Evolutionary conservation across 2,888 invertebrate species (phyloP).

Genomic region (Odiellus spinosus): DNA sequence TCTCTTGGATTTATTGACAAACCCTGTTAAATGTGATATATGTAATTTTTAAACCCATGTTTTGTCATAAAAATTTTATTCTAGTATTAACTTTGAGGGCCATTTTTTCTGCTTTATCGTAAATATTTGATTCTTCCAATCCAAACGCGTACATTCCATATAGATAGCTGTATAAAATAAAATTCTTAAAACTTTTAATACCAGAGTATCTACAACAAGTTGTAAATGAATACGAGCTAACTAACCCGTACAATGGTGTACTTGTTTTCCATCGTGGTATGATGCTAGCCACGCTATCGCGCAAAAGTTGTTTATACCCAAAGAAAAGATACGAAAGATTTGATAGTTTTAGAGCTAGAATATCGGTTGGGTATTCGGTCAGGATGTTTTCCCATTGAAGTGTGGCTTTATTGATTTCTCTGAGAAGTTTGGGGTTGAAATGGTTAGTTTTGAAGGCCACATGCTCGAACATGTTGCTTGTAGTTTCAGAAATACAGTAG

Average conservation of each 20-base stretch:
- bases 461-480: too few species aligned
- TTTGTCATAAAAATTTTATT: too few species aligned
- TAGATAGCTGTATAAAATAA: conserved; percentile 28
- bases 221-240: too few species aligned
- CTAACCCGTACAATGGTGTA: conserved; percentile 32
- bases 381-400: conserved; percentile 34
- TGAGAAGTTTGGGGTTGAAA: too few species aligned
- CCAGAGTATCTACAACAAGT: too few species aligned
- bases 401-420: conserved; percentile 28
- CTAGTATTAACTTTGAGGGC: conserved; percentile 15
- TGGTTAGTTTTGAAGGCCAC: too few species aligned
- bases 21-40: conserved; percentile 22
- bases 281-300: conserved; percentile 33
- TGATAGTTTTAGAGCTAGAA: conserved; percentile 36
- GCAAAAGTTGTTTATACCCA: conserved; percentile 30
- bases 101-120: conserved; percentile 15
- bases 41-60: too few species aligned
- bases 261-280: conserved; percentile 30
- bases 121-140: conserved; percentile 30
- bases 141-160: conserved; percentile 38
- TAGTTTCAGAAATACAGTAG: too few species aligned
- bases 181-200: too few species aligned
- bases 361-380: conserved; percentile 33
- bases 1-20: conserved; percentile 32
- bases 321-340: conserved; percentile 35